These are phyloP conservation scores for Paramormyrops kingsleyae DNA, from an alignment of 2,113 vertebrate genomes.

Conservation along the genomic window DNA sequence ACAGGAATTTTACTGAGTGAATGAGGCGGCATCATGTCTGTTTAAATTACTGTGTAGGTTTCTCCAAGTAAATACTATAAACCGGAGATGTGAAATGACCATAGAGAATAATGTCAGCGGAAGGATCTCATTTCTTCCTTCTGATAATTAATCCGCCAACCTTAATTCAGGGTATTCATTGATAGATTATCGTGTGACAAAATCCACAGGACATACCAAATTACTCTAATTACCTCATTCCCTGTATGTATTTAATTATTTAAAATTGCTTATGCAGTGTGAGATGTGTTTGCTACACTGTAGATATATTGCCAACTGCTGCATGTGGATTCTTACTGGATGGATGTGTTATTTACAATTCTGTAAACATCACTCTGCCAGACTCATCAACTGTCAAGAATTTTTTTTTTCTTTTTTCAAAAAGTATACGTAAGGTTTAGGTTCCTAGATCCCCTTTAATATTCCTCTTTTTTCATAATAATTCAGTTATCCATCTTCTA, in stretches of 20 bases:
- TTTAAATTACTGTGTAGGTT: not conserved
- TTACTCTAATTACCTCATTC: not conserved
- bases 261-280: not conserved
- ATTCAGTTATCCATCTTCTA: not conserved
- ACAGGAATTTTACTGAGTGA: conserved; percentile 33
- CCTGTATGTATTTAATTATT: not conserved
- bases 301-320: not conserved
- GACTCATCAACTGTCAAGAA: not conserved
- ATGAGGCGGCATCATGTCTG: not conserved
- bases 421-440: not conserved
- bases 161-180: not conserved
- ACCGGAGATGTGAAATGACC: not conserved
- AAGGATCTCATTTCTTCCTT: not conserved
- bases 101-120: not conserved
- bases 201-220: not conserved
- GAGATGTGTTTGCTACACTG: not conserved
- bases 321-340: not conserved
- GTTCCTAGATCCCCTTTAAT: not conserved
- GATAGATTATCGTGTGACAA: not conserved
- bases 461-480: not conserved
- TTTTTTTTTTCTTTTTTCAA: not conserved
- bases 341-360: not conserved
- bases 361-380: not conserved
- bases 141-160: not conserved
- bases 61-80: not conserved